Evolutionary conservation across 2,888 invertebrate genomes (phyloP), one percentile per base, ranked within the genome.

Genomic region (Tholera decimalis): DNA sequence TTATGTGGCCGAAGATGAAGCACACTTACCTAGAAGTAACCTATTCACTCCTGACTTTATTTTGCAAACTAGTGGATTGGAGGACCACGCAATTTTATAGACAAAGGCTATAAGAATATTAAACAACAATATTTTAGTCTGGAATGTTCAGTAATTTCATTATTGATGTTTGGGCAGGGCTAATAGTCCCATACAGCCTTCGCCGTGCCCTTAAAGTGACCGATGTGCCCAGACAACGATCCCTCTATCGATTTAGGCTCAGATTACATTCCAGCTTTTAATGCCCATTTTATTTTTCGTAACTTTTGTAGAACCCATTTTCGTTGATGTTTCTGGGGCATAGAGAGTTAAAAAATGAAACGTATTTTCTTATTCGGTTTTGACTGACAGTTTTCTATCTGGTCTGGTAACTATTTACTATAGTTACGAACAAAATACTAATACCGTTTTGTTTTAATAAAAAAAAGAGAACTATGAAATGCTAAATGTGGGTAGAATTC

Each of bases 171-270:
- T 46, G 53, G n/a, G 24, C 3, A 41, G 35, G 30, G 39, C 37
- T 65, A 56, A 56, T 43, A 59, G 20, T 9, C 41, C 33, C 20
- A 20, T 37, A 44, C 30, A 53, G 33, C 49, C 50, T 72, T 41
- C 35, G 30, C 15, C 33, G 22, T 56, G 73, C 54, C 60, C 59
- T 72, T 18, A 13, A 9, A n/a, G 56, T 73, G 73, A 60, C 72
- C 73, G 66, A 66, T 41, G 37, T 66, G 60, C 53, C 73, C 73
- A 60, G 35, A 41, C 51, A 53, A 51, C 35, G 47, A 66, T 53
- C 51, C 22, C 22, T 66, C 37, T 39, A 72, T 73, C 37, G 66
- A 59, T 66, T 62, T 22, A 37, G 58, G 55, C 55, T 35, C 72
- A 49, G 47, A 64, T 71, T 63, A 43, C 44, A 28, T 49, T 49